Percentiles rank a stretch among this genome's conserved stretches.
These are phyloP conservation scores for Calameuta pallipes DNA, from an alignment of 2,888 invertebrate genomes.

Conservation along the genomic window DNA sequence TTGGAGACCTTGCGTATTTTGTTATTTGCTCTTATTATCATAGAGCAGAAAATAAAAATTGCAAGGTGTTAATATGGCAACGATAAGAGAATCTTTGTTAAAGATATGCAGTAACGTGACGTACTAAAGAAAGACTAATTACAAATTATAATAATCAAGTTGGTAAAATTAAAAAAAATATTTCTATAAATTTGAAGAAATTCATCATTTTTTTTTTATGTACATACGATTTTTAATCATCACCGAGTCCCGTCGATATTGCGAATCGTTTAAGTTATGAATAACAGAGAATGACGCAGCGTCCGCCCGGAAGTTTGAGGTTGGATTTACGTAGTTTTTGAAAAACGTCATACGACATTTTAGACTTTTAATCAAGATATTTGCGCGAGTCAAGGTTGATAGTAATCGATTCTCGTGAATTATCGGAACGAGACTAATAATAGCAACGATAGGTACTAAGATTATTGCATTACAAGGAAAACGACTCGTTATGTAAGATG, in stretches of 20 bases:
- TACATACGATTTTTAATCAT: too few relatives aligned
- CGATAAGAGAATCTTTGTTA: not conserved
- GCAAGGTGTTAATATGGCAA: not conserved
- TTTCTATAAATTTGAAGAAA: too few relatives aligned
- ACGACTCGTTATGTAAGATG: conserved; percentile 30
- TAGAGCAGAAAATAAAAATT: not conserved
- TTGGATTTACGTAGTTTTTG: not conserved
- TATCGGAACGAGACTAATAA: not conserved
- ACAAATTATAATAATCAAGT: not conserved
- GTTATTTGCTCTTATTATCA: not conserved
- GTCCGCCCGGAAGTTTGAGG: not conserved
- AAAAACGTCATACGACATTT: not conserved
- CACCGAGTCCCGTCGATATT: too few relatives aligned
- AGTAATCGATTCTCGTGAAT: not conserved
- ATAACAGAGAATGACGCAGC: not conserved
- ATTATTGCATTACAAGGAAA: conserved; percentile 27
- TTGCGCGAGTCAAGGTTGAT: not conserved
- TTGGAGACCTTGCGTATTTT: not conserved
- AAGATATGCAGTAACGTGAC: not conserved
- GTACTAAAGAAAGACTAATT: not conserved
- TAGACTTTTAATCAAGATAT: not conserved
- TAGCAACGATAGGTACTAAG: not conserved
- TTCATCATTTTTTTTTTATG: too few relatives aligned
- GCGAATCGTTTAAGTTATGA: too few relatives aligned
- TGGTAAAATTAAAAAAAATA: not conserved